These are phyloP conservation scores for Amphipyra berbera DNA, from an alignment of 2,888 invertebrate species.

Conservation along the genomic window DNA sequence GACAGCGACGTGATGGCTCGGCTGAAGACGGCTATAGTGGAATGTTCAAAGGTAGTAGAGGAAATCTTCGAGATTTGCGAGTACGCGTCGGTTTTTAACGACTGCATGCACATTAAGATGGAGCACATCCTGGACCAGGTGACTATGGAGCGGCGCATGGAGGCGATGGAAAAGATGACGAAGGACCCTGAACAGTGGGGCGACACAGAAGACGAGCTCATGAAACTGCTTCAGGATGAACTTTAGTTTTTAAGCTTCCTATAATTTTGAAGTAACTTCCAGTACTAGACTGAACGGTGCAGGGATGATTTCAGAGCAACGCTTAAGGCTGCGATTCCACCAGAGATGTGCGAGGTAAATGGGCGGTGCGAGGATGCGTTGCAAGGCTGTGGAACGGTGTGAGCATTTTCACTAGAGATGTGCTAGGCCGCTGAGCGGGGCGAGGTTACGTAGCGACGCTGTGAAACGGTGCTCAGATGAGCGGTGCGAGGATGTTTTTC, in stretches of 20 bases:
- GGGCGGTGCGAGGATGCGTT: too few relatives aligned
- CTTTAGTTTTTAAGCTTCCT: conserved; percentile 57
- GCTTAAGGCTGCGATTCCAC: too few relatives aligned
- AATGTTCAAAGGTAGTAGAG: conserved; percentile 73
- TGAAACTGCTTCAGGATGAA: conserved; percentile 82
- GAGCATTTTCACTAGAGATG: too few relatives aligned
- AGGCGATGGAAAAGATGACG: conserved; percentile 81
- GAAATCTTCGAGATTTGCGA: conserved; percentile 84
- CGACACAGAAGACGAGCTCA: conserved; percentile 79
- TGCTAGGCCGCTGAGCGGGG: too few relatives aligned
- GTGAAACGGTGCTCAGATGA: too few relatives aligned
- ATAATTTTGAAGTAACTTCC: too few relatives aligned
- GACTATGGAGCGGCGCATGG: conserved; percentile 83
- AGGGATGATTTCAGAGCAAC: too few relatives aligned
- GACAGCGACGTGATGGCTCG: conserved; percentile 80
- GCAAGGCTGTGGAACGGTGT: too few relatives aligned
- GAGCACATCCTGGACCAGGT: conserved; percentile 83
- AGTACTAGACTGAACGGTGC: too few relatives aligned
- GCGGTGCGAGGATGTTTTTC: too few relatives aligned
- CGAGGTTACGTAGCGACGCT: too few relatives aligned
- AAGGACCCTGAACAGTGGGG: conserved; percentile 78
- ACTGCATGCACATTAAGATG: conserved; percentile 87
- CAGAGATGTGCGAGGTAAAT: too few relatives aligned
- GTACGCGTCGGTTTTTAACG: conserved; percentile 83
- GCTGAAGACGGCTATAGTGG: conserved; percentile 72